Percentiles rank a stretch among this genome's conserved stretches.
phyloP scores from a whole-genome alignment of 2,113 vertebrate genomes.

The Hyla sarda region DNA sequence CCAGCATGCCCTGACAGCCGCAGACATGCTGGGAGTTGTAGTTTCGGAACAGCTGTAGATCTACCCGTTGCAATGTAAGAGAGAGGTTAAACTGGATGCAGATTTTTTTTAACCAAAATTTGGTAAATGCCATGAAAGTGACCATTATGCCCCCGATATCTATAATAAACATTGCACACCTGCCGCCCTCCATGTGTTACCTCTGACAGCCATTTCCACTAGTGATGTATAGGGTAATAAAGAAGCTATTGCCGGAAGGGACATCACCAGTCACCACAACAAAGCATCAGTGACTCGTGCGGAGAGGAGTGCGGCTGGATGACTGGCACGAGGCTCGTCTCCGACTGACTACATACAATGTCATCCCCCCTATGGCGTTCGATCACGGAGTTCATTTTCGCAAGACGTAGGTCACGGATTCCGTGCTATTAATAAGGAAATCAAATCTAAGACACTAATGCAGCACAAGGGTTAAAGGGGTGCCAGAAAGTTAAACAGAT shows the following conservation, averaged over 20 bases:
- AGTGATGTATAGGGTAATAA: slow-evolving; percentile 10
- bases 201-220: not conserved
- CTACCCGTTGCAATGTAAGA: not conserved
- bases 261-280: not conserved
- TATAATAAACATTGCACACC: not conserved
- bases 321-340: too few relatives aligned
- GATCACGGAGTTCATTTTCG: too few relatives aligned
- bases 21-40: not conserved
- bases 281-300: not conserved
- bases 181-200: not conserved
- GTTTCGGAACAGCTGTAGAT: not conserved
- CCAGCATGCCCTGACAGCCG: not conserved
- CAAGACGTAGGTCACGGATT: too few relatives aligned
- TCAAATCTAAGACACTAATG: too few relatives aligned
- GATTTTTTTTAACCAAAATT: too few relatives aligned
- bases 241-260: not conserved
- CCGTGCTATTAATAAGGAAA: too few relatives aligned
- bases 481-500: too few relatives aligned
- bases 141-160: not conserved
- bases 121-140: not conserved
- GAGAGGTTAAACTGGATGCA: not conserved
- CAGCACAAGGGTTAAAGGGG: too few relatives aligned
- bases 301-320: too few relatives aligned
- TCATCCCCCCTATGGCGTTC: too few relatives aligned
- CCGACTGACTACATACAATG: too few relatives aligned